Percentiles rank a stretch among this genome's conserved stretches.
Evolutionary conservation across 2,113 vertebrate genomes (phyloP).

Genomic region (Ictidomys tridecemlineatus): DNA sequence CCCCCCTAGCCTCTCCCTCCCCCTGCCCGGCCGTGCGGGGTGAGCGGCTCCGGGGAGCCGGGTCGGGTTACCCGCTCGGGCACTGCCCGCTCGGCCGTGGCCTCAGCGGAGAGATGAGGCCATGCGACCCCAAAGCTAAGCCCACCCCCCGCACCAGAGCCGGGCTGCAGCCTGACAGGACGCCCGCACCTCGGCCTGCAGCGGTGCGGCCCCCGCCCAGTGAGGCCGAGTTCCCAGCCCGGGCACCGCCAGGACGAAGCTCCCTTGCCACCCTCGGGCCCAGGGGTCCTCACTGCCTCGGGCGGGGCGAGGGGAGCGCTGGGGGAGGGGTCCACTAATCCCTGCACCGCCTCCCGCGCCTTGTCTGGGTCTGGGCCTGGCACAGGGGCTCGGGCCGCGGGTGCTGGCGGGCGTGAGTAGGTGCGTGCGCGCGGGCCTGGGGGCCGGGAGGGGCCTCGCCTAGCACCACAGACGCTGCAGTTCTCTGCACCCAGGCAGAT

Average conservation of each 20-base stretch:
- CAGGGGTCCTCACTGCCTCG: conserved; percentile 75
- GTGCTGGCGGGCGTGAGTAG: conserved; percentile 34
- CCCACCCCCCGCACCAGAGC: conserved; percentile 63
- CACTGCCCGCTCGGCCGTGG: conserved; percentile 55
- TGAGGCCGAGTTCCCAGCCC: conserved; percentile 24
- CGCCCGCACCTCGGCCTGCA: conserved; percentile 74
- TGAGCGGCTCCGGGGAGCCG: conserved; percentile 69
- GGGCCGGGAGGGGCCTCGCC: conserved; percentile 69
- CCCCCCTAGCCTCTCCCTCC: conserved; percentile 64
- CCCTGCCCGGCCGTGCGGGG: conserved; percentile 72
- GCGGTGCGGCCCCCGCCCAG: conserved; percentile 61
- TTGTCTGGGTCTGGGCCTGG: conserved; percentile 69
- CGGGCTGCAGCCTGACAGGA: conserved; percentile 41
- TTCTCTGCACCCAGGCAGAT: conserved; percentile 79
- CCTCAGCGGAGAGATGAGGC: conserved; percentile 4
- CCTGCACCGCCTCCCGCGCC: conserved; percentile 75
- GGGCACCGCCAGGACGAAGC: conserved; percentile 53
- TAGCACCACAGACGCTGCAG: conserved; percentile 71
- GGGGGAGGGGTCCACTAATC: conserved; percentile 77
- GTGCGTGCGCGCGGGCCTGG: conserved; percentile 64
- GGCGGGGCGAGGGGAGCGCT: conserved; percentile 68
- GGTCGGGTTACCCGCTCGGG: conserved; percentile 78
- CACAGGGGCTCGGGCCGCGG: conserved; percentile 55
- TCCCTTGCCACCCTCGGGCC: conserved; percentile 65
- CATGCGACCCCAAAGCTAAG: conserved; percentile 62